A percentile compares a stretch with the other conserved stretches of the same genome.
These are phyloP conservation scores for Diadegma fenestrale DNA, from an alignment of 2,888 invertebrate genomes.

Conservation along the genomic window DNA sequence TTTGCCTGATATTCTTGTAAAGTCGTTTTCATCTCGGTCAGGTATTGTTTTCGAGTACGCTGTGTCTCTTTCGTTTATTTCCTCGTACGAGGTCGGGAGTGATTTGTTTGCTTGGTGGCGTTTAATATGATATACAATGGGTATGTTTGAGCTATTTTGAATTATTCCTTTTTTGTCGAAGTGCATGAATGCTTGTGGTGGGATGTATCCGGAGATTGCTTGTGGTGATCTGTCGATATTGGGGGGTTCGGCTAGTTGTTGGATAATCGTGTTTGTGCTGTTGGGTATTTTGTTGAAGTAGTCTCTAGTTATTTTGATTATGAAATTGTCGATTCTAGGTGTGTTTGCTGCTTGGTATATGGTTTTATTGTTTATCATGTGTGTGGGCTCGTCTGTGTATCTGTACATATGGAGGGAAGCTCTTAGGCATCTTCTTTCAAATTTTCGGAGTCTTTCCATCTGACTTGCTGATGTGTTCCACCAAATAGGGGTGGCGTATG, in stretches of 20 bases:
- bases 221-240: neutral
- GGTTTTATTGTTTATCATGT: conserved; percentile 13
- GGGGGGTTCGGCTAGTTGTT: neutral
- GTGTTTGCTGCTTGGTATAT: conserved; percentile 4
- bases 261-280: neutral
- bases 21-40: neutral
- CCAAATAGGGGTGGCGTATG: conserved; percentile 13
- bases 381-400: conserved; percentile 2
- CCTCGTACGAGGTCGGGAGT: too few species aligned
- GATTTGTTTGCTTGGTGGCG: too few species aligned
- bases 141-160: neutral
- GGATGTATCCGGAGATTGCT: neutral
- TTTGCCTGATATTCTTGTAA: neutral
- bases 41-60: neutral
- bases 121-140: neutral
- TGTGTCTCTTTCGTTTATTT: too few species aligned
- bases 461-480: neutral
- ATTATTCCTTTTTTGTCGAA: conserved; percentile 7
- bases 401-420: neutral
- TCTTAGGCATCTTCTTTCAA: conserved; percentile 17
- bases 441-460: neutral
- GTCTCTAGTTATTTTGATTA: neutral
- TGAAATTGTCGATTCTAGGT: conserved; percentile 4
- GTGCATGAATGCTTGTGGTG: neutral
- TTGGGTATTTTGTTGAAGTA: conserved; percentile 7